Evolutionary conservation across 2,113 vertebrate species (phyloP), one percentile per base, ranked within the genome.

Genomic region (Castor canadensis): DNA sequence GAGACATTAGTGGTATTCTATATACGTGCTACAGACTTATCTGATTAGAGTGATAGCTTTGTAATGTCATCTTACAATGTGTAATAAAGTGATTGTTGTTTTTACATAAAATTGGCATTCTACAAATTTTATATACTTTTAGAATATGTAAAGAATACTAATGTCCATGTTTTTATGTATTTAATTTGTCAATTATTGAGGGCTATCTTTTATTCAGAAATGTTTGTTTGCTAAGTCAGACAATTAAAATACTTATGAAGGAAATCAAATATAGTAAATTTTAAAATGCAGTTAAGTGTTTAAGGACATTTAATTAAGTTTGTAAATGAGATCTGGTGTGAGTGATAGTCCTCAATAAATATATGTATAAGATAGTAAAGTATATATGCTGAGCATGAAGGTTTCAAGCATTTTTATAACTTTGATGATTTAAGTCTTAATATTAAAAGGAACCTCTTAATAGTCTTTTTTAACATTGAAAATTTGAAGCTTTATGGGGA

Each of bases 211-310:
- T 64, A 94, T 82, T 94, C 85, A 94, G 12, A 83, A 80, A 92
- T 66, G 7, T 38, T 64, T 92, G 26, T 72, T 90, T 83, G 24
- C n/a, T 79, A 93, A 72, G 28, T 87, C 19, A 93, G 47, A 60
- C 56, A 87, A 66, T 9, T 58, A 30, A 82, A 92, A 8, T 64
- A 66, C 35, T 66, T 49, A 83, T 60, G 11, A 71, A 69, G 20
- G 16, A 45, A 88, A 58, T 71, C 5, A 82, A 71, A 52, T 81
- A 62, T 26, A 58, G 75, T 90, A 86, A n/a, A 54, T 54, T 72
- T 94, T 80, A 71, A 94, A 95, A 91, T 84, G 6, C 15, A 91
- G 19, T 87, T 84, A 91, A 24, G 85, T 94, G 84, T 73, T 76
- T 86, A 26, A 80, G 76, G 58, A 76, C 62, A 22, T 69, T 97